These are phyloP conservation scores for Carassius auratus DNA, from an alignment of 2,113 vertebrate genomes.

Conservation along the genomic window DNA sequence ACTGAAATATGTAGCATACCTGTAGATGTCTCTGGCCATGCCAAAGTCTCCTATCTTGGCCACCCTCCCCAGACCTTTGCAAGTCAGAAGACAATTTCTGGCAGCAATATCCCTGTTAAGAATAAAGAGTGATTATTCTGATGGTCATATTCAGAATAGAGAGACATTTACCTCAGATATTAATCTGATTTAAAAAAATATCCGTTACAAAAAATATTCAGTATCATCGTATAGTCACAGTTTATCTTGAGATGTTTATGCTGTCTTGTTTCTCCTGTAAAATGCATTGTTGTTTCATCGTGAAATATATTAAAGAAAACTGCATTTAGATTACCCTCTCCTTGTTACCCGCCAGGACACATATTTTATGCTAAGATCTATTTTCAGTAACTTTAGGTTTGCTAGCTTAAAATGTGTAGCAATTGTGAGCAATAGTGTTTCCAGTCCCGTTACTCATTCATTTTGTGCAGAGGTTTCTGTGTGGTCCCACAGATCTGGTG, in stretches of 20 bases:
- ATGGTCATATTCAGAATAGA: background rate
- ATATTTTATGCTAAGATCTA: background rate
- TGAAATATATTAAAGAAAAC: no score
- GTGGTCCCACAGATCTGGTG: no score
- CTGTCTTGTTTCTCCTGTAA: no score
- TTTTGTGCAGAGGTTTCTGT: no score
- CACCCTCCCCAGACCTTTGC: conserved; percentile 87
- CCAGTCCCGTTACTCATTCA: background rate
- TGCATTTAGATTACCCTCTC: no score
- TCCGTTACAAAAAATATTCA: background rate
- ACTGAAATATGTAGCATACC: conserved; percentile 72
- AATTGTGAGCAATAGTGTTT: background rate
- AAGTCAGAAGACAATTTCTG: conserved; percentile 95
- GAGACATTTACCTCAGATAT: background rate
- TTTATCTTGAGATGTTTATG: no score
- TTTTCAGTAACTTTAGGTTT: background rate
- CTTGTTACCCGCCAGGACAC: no score
- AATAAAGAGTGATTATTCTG: background rate
- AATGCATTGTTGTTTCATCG: no score
- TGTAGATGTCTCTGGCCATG: conserved; percentile 98
- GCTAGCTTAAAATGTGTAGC: background rate
- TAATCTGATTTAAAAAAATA: background rate
- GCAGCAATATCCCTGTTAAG: conserved; percentile 92
- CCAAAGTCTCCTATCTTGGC: conserved; percentile 99
- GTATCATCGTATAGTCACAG: no score